phyloP scores from a whole-genome alignment of 2,797 vertebrate genomes.

The Amniataba percoides region DNA sequence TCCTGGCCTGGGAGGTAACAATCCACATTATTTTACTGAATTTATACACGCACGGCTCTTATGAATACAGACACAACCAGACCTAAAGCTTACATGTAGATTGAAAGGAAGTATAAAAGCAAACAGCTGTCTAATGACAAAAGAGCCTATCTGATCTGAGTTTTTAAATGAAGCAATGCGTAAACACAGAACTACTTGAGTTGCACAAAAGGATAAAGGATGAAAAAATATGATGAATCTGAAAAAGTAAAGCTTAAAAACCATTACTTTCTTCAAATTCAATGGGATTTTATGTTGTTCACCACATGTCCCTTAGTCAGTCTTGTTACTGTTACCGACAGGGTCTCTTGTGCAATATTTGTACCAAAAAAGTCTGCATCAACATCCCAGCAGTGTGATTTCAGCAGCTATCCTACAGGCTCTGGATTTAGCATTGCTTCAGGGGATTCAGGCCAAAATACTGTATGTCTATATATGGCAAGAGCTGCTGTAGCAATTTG shows the following conservation, averaged over 20 bases:
- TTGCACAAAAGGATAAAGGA: background rate
- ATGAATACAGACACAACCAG: background rate
- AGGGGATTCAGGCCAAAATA: conserved; percentile 35
- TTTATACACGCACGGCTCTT: background rate
- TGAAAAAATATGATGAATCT: background rate
- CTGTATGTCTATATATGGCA: conserved; percentile 42
- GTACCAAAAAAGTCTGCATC: conserved; percentile 3
- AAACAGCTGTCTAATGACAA: too few species aligned
- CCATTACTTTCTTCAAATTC: background rate
- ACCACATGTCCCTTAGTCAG: background rate
- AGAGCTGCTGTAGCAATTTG: conserved; percentile 61
- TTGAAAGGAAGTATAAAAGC: background rate
- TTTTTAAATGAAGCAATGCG: too few species aligned
- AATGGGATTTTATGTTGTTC: background rate
- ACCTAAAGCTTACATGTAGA: background rate
- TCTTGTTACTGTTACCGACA: conserved; percentile 8
- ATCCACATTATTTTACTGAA: background rate
- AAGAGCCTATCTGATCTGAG: too few species aligned
- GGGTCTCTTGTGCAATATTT: conserved; percentile 24
- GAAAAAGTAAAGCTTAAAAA: background rate
- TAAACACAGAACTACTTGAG: background rate
- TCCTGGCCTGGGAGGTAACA: background rate
- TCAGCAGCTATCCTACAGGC: conserved; percentile 24
- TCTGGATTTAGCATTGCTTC: conserved; percentile 37
- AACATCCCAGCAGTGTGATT: conserved; percentile 28